A percentile compares a stretch with the other conserved stretches of the same genome.
These are phyloP conservation scores for Acrobasis repandana DNA, from an alignment of 2,888 invertebrate genomes.

Conservation along the genomic window DNA sequence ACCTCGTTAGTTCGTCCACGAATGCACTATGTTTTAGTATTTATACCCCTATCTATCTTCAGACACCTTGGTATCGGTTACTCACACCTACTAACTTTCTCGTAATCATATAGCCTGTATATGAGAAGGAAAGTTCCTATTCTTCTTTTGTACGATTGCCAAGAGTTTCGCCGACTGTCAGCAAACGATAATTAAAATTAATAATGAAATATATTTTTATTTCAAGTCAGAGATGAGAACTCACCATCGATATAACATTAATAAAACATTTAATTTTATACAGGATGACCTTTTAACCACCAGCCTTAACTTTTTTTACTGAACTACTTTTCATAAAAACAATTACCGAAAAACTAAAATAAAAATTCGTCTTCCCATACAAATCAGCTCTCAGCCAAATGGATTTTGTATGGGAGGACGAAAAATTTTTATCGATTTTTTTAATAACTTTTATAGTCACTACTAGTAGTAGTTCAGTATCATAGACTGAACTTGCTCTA, in stretches of 20 bases:
- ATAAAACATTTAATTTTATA: background rate
- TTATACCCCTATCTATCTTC: slow-evolving; percentile 66
- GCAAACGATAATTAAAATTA: slow-evolving; percentile 25
- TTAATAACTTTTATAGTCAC: too few relatives aligned
- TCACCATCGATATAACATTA: slow-evolving; percentile 5
- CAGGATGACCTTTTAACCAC: too few relatives aligned
- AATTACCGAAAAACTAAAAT: too few relatives aligned
- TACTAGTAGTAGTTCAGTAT: too few relatives aligned
- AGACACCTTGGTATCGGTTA: slow-evolving; percentile 60
- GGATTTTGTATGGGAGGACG: too few relatives aligned
- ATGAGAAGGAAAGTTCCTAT: slow-evolving; percentile 62
- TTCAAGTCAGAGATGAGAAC: background rate
- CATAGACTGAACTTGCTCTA: too few relatives aligned
- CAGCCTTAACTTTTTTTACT: too few relatives aligned
- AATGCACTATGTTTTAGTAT: slow-evolving; percentile 78
- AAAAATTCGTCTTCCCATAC: too few relatives aligned
- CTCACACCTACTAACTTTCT: slow-evolving; percentile 49
- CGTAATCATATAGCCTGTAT: slow-evolving; percentile 69
- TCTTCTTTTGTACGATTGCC: slow-evolving; percentile 43
- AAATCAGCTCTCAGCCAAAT: too few relatives aligned
- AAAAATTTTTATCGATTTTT: too few relatives aligned
- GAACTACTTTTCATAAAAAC: too few relatives aligned
- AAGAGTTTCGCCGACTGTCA: slow-evolving; percentile 36
- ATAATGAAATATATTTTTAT: background rate
- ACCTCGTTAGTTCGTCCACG: slow-evolving; percentile 75